Percentiles rank a stretch among this genome's conserved stretches.
phyloP scores from a whole-genome alignment of 1,140 invertebrate species.

The Chlorops oryzae region DNA sequence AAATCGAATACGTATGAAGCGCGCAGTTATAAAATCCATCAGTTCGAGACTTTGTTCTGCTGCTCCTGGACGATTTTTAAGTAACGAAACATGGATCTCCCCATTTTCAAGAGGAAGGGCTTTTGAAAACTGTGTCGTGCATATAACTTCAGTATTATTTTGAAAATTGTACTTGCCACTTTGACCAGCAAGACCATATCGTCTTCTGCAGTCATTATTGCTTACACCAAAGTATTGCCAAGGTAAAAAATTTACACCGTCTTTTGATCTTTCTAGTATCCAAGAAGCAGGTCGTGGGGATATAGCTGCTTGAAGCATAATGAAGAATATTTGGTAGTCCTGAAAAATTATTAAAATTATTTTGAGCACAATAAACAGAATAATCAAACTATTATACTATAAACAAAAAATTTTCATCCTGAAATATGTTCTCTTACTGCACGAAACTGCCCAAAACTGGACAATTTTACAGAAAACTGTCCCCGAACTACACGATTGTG shows the following conservation, averaged over 20 bases:
- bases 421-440: too few relatives aligned
- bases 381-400: too few relatives aligned
- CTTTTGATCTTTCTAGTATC: slow-evolving; percentile 77
- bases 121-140: slow-evolving; percentile 79
- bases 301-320: slow-evolving; percentile 83
- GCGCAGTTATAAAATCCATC: slow-evolving; percentile 75
- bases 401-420: too few relatives aligned
- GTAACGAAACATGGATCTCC: slow-evolving; percentile 79
- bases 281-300: slow-evolving; percentile 86
- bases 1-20: slow-evolving; percentile 74
- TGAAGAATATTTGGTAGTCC: slow-evolving; percentile 87
- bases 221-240: slow-evolving; percentile 87
- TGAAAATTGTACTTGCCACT: slow-evolving; percentile 66
- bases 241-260: slow-evolving; percentile 65
- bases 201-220: slow-evolving; percentile 77
- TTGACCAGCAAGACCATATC: slow-evolving; percentile 66
- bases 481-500: too few relatives aligned
- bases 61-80: slow-evolving; percentile 70
- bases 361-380: too few relatives aligned
- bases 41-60: slow-evolving; percentile 59
- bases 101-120: slow-evolving; percentile 78
- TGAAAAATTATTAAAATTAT: too few relatives aligned
- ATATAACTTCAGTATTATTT: slow-evolving; percentile 76
- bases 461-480: too few relatives aligned
- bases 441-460: too few relatives aligned